phyloP scores from a whole-genome alignment of 1,140 invertebrate species.

The Capitella teleta region DNA sequence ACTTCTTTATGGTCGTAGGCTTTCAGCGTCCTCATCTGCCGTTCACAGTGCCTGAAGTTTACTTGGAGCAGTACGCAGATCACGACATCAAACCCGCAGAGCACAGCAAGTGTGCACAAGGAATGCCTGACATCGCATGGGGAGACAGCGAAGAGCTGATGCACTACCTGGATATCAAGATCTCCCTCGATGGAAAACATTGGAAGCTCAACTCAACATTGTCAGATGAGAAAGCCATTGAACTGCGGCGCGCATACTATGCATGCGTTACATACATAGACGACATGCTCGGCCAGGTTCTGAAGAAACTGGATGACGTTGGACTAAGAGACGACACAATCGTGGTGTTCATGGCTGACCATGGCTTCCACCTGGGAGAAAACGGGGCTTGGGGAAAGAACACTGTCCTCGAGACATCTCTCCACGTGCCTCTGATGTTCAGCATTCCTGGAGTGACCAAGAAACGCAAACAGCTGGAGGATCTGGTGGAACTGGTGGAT shows the following conservation, averaged over 20 bases:
- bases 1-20: too few relatives aligned
- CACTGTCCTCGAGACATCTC: slow-evolving; percentile 16
- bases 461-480: neutral
- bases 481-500: neutral
- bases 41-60: slow-evolving; percentile 4
- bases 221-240: neutral
- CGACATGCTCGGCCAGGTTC: neutral
- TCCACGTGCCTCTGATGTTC: slow-evolving; percentile 16
- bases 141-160: too few relatives aligned
- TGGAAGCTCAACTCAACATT: neutral
- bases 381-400: slow-evolving; percentile 16
- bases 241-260: slow-evolving; percentile 12
- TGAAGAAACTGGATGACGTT: neutral
- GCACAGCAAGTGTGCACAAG: slow-evolving; percentile 8
- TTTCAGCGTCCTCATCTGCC: too few relatives aligned
- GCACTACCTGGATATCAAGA: too few relatives aligned
- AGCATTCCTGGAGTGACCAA: slow-evolving; percentile 10
- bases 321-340: neutral
- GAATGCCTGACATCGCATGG: slow-evolving; percentile 2
- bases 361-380: slow-evolving; percentile 1
- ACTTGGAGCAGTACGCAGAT: neutral
- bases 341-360: neutral
- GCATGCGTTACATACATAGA: slow-evolving; percentile 4
- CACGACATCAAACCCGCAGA: slow-evolving; percentile 7
- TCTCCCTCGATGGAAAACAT: neutral